These are phyloP conservation scores for Muraenolepis orangiensis DNA, from an alignment of 2,797 vertebrate genomes.

Conservation along the genomic window DNA sequence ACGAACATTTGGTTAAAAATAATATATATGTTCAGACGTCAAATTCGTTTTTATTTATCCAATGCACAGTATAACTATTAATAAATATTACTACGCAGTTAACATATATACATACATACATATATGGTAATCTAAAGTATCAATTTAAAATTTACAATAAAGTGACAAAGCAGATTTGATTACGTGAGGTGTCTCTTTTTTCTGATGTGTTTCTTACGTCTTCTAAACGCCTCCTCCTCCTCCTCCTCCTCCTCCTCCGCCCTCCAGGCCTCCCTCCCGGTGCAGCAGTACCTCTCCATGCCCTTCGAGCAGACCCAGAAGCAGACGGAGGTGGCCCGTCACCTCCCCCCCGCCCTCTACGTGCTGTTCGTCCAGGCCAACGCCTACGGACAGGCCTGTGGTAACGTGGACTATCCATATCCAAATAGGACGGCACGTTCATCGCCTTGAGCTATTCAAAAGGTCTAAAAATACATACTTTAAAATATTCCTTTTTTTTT, in stretches of 20 bases:
- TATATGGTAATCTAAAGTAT: neutral
- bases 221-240: conserved; percentile 1
- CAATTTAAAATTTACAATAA: neutral
- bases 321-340: conserved; percentile 88
- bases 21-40: too few species aligned
- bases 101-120: too few species aligned
- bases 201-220: neutral
- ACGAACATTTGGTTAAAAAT: too few species aligned
- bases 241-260: conserved; percentile 15
- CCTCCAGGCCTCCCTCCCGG: conserved; percentile 89
- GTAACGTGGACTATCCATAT: conserved; percentile 57
- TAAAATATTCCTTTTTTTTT: neutral
- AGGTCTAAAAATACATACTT: neutral
- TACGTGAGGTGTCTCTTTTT: neutral
- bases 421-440: neutral
- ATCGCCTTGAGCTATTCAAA: too few species aligned
- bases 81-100: too few species aligned
- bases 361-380: conserved; percentile 94
- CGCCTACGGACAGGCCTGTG: conserved; percentile 94
- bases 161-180: neutral
- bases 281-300: conserved; percentile 95
- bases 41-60: neutral
- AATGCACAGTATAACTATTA: neutral
- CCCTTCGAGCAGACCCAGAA: conserved; percentile 94
- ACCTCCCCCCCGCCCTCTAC: conserved; percentile 92